Evolutionary conservation across 1,140 invertebrate species (phyloP).

Genomic region (Aphaenogaster rudis): DNA sequence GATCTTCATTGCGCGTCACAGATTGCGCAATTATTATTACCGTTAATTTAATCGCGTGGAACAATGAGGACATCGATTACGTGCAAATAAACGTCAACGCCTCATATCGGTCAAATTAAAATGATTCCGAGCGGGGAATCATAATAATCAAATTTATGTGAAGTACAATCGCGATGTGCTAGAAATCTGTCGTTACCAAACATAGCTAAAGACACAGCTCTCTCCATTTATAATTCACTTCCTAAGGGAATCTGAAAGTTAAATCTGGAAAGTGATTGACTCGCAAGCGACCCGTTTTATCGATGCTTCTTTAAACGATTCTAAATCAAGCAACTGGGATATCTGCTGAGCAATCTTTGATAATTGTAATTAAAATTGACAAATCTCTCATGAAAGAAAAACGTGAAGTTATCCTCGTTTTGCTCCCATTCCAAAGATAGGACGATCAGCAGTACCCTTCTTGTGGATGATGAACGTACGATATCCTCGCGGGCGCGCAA

Average conservation of each 20-base stretch:
- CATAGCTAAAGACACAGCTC: background rate
- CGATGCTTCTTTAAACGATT: slow-evolving; percentile 46
- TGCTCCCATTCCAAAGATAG: background rate
- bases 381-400: background rate
- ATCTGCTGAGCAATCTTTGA: slow-evolving; percentile 20
- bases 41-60: slow-evolving; percentile 48
- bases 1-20: slow-evolving; percentile 11
- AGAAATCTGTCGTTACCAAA: slow-evolving; percentile 26
- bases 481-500: background rate
- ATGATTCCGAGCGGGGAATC: background rate
- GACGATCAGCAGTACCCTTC: background rate
- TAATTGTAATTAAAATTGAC: slow-evolving; percentile 5
- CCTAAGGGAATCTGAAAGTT: slow-evolving; percentile 27
- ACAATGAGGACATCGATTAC: slow-evolving; percentile 44
- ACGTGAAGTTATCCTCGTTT: background rate
- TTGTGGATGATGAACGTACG: background rate
- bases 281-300: slow-evolving; percentile 17
- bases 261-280: slow-evolving; percentile 36
- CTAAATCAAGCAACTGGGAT: slow-evolving; percentile 16
- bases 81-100: slow-evolving; percentile 58
- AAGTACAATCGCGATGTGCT: slow-evolving; percentile 5
- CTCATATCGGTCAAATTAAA: slow-evolving; percentile 39
- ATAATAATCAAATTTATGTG: slow-evolving; percentile 39
- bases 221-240: slow-evolving; percentile 25
- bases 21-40: slow-evolving; percentile 57